Evolutionary conservation across 2,888 invertebrate species (phyloP).

Genomic region (Brenthis daphne): DNA sequence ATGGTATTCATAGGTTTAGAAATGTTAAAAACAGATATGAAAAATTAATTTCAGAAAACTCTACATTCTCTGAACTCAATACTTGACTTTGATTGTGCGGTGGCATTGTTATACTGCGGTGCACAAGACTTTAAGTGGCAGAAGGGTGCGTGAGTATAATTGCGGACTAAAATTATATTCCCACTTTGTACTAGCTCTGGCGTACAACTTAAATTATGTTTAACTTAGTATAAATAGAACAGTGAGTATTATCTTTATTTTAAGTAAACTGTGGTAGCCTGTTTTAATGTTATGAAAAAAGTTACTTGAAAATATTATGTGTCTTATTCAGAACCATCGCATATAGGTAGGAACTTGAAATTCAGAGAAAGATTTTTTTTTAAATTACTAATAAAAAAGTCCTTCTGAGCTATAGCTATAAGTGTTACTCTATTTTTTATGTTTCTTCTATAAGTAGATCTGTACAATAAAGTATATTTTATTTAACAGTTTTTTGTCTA

Average conservation of each 20-base stretch:
- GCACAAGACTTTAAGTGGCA: slow-evolving; percentile 13
- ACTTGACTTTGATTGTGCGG: slow-evolving; percentile 14
- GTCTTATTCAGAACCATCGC: too few species aligned
- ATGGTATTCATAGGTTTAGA: too few species aligned
- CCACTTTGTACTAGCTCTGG: slow-evolving; percentile 3
- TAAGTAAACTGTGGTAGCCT: background rate
- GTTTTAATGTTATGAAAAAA: too few species aligned
- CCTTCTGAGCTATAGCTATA: too few species aligned
- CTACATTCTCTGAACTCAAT: background rate
- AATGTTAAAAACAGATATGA: background rate
- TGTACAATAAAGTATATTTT: too few species aligned
- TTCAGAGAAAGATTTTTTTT: too few species aligned
- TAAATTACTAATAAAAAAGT: too few species aligned
- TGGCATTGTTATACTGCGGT: slow-evolving; percentile 8
- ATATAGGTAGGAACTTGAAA: too few species aligned
- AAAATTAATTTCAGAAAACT: slow-evolving; percentile 8
- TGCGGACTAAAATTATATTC: slow-evolving; percentile 14
- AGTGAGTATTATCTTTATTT: background rate
- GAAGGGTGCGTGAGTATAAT: slow-evolving; percentile 10
- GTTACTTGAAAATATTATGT: too few species aligned
- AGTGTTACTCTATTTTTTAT: too few species aligned
- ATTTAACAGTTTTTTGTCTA: too few species aligned
- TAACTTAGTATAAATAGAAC: background rate
- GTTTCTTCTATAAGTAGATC: too few species aligned
- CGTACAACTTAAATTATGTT: slow-evolving; percentile 1